Conservation (phyloP, 2,113 vertebrate species). For the Lepisosteus oculatus region DNA sequence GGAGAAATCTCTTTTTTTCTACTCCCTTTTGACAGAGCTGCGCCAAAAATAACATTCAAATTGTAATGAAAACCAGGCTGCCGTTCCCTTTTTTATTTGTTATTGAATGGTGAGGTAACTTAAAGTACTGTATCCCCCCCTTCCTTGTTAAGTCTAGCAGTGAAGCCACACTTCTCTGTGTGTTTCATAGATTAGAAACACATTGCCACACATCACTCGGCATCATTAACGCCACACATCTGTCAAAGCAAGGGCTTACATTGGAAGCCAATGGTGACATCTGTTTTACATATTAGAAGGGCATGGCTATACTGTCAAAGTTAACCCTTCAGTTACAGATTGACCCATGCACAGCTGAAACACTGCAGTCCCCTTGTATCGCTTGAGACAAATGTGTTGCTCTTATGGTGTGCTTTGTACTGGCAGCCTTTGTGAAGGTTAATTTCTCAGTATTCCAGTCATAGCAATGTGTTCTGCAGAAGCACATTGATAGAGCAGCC, state of each 20-base stretch:
- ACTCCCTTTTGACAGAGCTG: neutral
- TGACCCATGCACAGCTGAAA: too few relatives aligned
- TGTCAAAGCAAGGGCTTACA: conserved; percentile 1
- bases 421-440: too few relatives aligned
- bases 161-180: neutral
- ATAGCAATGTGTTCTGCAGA: too few relatives aligned
- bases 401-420: too few relatives aligned
- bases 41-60: conserved; percentile 15
- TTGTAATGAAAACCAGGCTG: conserved; percentile 9
- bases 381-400: too few relatives aligned
- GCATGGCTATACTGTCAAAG: neutral
- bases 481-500: too few relatives aligned
- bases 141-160: neutral
- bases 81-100: neutral
- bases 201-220: conserved; percentile 13
- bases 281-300: conserved; percentile 12
- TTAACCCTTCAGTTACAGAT: neutral
- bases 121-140: neutral
- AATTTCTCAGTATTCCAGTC: too few relatives aligned
- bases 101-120: neutral
- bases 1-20: neutral
- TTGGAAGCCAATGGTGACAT: conserved; percentile 7
- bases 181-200: conserved; percentile 16
- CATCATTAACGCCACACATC: conserved; percentile 15
- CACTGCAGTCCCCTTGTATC: too few relatives aligned